These are phyloP conservation scores for Corvus hawaiiensis DNA, from an alignment of 2,113 vertebrate genomes.

Conservation along the genomic window DNA sequence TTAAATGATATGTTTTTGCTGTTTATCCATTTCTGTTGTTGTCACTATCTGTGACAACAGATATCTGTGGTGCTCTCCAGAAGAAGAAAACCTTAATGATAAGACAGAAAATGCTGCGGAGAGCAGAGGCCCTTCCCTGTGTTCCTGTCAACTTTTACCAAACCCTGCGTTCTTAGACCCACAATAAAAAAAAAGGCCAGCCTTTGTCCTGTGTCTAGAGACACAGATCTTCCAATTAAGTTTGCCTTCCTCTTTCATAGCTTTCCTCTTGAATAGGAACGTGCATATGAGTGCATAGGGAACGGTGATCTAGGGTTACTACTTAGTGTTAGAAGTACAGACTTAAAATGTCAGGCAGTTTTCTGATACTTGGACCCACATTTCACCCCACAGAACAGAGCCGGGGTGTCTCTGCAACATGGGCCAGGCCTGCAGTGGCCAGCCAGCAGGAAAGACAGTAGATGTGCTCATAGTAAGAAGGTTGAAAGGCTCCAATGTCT, in stretches of 20 bases:
- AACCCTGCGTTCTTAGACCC: background rate
- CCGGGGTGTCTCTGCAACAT: background rate
- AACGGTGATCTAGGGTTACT: background rate
- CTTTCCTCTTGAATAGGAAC: background rate
- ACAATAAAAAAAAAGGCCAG: background rate
- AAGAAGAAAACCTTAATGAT: background rate
- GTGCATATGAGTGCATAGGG: accelerated
- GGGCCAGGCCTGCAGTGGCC: background rate
- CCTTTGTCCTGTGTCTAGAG: background rate
- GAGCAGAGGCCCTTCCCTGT: background rate
- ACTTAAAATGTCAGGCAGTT: background rate
- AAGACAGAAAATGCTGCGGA: background rate
- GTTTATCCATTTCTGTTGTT: background rate
- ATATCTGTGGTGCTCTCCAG: background rate
- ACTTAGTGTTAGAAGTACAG: background rate
- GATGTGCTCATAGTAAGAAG: background rate
- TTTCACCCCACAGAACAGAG: background rate
- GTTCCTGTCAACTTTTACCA: background rate
- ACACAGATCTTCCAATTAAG: background rate
- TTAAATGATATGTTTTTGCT: background rate
- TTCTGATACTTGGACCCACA: background rate
- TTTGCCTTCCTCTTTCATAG: background rate
- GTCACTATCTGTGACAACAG: background rate
- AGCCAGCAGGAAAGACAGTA: background rate
- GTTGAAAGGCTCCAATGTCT: background rate